These are phyloP conservation scores for Kryptopterus vitreolus DNA, from an alignment of 2,797 vertebrate species.

Conservation along the genomic window DNA sequence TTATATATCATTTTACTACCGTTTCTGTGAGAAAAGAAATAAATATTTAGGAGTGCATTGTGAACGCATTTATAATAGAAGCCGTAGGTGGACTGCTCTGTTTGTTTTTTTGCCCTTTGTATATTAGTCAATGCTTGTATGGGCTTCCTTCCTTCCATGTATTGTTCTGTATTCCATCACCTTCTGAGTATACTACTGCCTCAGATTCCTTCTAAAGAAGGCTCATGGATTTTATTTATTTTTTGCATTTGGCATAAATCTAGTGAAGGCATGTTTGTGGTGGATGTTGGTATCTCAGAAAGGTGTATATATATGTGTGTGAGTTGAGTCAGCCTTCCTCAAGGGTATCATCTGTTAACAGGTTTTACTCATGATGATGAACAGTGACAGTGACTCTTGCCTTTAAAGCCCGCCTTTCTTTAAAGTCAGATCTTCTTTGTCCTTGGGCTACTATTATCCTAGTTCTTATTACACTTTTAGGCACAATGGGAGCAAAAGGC, in stretches of 20 bases:
- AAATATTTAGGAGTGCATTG: background rate
- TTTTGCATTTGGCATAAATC: conserved; percentile 31
- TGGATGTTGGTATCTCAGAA: conserved; percentile 18
- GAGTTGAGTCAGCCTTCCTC: conserved; percentile 60
- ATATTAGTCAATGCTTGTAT: conserved; percentile 34
- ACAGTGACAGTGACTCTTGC: conserved; percentile 31
- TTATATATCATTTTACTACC: background rate
- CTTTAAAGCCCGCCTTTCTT: conserved; percentile 23
- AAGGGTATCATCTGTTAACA: conserved; percentile 46
- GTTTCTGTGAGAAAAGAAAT: background rate
- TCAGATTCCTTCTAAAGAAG: conserved; percentile 51
- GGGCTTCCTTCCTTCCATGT: conserved; percentile 57
- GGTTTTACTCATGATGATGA: conserved; percentile 58
- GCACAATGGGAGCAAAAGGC: conserved; percentile 7
- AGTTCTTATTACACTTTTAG: conserved; percentile 7
- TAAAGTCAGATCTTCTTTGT: background rate
- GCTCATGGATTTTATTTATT: conserved; percentile 10
- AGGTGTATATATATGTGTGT: conserved; percentile 28
- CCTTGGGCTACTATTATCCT: conserved; percentile 9
- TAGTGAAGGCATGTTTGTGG: background rate
- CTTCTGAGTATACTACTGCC: conserved; percentile 30
- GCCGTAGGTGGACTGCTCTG: conserved; percentile 9
- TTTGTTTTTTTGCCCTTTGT: conserved; percentile 33
- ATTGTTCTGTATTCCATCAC: conserved; percentile 46
- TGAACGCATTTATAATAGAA: background rate